A percentile compares a stretch with the other conserved stretches of the same genome.
These are phyloP conservation scores for Minunthozetes semirufus DNA, from an alignment of 2,888 invertebrate genomes.

Conservation along the genomic window DNA sequence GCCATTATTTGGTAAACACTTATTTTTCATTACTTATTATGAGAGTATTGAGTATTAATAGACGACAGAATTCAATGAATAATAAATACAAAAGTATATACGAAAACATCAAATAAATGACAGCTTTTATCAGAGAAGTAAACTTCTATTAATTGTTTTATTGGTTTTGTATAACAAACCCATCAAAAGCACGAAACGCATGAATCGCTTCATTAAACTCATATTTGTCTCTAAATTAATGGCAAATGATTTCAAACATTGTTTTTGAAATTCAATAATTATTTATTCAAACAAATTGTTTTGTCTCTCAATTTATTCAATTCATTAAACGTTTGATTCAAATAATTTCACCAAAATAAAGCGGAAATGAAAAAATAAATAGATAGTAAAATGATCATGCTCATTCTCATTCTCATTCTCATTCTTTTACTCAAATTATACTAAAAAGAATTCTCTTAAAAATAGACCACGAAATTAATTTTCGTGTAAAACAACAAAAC, in stretches of 20 bases:
- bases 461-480: not conserved
- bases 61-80: not conserved
- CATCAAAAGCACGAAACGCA: not conserved
- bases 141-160: not conserved
- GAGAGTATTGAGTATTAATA: not conserved
- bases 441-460: not conserved
- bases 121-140: not conserved
- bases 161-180: not conserved
- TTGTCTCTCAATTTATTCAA: too few relatives aligned
- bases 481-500: not conserved
- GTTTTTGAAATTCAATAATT: too few relatives aligned
- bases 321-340: too few relatives aligned
- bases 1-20: not conserved
- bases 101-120: not conserved
- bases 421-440: not conserved
- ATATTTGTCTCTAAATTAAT: not conserved
- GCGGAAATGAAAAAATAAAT: too few relatives aligned
- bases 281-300: too few relatives aligned
- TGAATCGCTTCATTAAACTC: slow-evolving; percentile 1
- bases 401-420: too few relatives aligned
- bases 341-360: too few relatives aligned
- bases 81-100: not conserved
- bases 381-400: too few relatives aligned
- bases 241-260: too few relatives aligned
- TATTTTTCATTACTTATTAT: not conserved